Conservation (phyloP, 1,140 invertebrate genomes). For the Druon quercuslanigerum region DNA sequence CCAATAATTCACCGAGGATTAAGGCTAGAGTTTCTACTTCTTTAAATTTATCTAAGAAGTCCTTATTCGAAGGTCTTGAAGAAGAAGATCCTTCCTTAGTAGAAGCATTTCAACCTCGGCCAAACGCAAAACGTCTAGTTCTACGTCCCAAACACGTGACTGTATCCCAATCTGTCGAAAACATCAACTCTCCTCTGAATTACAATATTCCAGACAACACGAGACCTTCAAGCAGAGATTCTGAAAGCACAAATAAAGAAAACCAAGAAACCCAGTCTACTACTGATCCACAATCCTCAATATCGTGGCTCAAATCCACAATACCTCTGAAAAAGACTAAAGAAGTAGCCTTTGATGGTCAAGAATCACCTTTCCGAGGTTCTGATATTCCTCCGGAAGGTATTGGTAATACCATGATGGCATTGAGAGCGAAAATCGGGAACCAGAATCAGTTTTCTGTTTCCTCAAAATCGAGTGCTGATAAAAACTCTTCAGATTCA, state of each 20-base stretch:
- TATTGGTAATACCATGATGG: background rate
- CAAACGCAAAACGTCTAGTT: conserved; percentile 78
- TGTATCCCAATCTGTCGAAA: conserved; percentile 34
- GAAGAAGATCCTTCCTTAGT: conserved; percentile 78
- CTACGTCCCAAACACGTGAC: conserved; percentile 65
- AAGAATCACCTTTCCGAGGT: background rate
- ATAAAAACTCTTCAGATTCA: background rate
- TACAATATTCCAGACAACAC: conserved; percentile 40
- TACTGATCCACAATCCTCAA: conserved; percentile 52
- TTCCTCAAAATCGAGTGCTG: background rate
- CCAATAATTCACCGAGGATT: background rate
- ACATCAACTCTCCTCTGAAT: background rate
- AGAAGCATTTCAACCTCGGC: conserved; percentile 78
- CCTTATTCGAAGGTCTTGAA: conserved; percentile 81
- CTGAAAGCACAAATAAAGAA: conserved; percentile 52
- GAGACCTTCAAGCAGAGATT: conserved; percentile 37
- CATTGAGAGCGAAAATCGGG: background rate
- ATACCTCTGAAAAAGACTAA: background rate
- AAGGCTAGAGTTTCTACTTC: background rate
- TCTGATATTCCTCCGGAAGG: background rate
- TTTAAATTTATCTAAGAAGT: conserved; percentile 72
- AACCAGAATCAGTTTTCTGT: background rate
- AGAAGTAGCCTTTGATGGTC: background rate
- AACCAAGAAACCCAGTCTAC: conserved; percentile 53
- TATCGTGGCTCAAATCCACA: conserved; percentile 43